phyloP scores from a whole-genome alignment of 2,797 vertebrate genomes.

The Acrossocheilus fasciatus region DNA sequence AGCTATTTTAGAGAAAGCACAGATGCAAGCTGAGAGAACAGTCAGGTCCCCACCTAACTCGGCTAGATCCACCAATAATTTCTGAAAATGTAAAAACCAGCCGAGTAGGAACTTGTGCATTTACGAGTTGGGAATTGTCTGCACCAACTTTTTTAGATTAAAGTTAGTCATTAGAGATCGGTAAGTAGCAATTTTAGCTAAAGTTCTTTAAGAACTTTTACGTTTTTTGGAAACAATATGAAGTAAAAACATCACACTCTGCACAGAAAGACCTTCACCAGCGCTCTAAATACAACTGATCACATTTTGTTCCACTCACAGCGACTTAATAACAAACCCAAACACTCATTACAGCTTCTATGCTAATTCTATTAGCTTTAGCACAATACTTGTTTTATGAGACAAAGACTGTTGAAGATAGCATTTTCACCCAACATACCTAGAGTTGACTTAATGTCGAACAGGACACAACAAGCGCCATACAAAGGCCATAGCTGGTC shows the following conservation, averaged over 20 bases:
- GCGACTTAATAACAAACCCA: slow-evolving; percentile 11
- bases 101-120: background rate
- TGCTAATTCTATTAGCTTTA: slow-evolving; percentile 33
- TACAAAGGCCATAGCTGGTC: slow-evolving; percentile 57
- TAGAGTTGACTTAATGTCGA: slow-evolving; percentile 54
- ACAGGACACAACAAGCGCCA: slow-evolving; percentile 43
- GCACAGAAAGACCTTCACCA: background rate
- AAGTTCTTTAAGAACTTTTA: background rate
- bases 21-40: slow-evolving; percentile 33
- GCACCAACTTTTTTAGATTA: background rate
- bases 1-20: slow-evolving; percentile 44
- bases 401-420: slow-evolving; percentile 27
- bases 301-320: slow-evolving; percentile 6
- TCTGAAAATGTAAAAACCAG: slow-evolving; percentile 20
- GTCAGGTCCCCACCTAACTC: slow-evolving; percentile 22
- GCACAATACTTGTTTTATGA: background rate
- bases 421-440: slow-evolving; percentile 52
- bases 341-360: slow-evolving; percentile 1
- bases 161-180: background rate
- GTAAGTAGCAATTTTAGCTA: background rate
- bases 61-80: slow-evolving; percentile 17
- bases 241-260: background rate
- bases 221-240: background rate
- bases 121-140: background rate
- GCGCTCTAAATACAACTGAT: background rate